phyloP scores from a whole-genome alignment of 2,888 invertebrate species.

The Embidobia sp. region DNA sequence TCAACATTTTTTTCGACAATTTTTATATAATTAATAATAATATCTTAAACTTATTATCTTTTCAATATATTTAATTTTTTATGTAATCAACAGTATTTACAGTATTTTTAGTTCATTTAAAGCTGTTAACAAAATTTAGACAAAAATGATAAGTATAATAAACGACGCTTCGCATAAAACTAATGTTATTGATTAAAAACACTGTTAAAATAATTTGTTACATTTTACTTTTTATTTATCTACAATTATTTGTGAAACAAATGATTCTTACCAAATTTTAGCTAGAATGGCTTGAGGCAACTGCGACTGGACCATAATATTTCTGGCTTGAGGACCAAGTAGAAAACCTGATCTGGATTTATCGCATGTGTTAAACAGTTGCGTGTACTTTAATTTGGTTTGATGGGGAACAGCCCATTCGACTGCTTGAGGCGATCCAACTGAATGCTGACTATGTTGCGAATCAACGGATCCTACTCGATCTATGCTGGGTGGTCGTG shows the following conservation, averaged over 20 bases:
- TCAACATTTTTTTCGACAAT: too few species aligned
- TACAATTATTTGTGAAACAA: slow-evolving; percentile 69
- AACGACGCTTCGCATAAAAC: too few species aligned
- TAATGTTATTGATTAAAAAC: too few species aligned
- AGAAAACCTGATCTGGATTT: slow-evolving; percentile 92
- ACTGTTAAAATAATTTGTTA: too few species aligned
- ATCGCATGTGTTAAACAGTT: slow-evolving; percentile 96
- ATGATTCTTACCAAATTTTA: slow-evolving; percentile 90
- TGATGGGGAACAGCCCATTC: slow-evolving; percentile 95
- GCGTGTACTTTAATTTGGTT: slow-evolving; percentile 94
- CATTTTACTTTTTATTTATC: too few species aligned
- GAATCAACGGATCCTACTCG: slow-evolving; percentile 84
- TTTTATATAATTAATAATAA: not conserved
- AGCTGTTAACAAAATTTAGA: too few species aligned
- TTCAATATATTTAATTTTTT: too few species aligned
- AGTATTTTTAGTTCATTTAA: too few species aligned
- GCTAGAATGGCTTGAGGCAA: slow-evolving; percentile 94
- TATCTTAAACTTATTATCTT: too few species aligned
- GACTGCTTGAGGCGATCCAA: slow-evolving; percentile 81
- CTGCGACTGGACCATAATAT: slow-evolving; percentile 95
- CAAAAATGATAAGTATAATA: too few species aligned
- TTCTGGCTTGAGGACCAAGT: slow-evolving; percentile 95
- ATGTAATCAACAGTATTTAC: too few species aligned
- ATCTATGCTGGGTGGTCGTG: slow-evolving; percentile 82
- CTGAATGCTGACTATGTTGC: slow-evolving; percentile 80